Conservation (phyloP, 2,113 vertebrate genomes). For the Syngnathus typhle region DNA sequence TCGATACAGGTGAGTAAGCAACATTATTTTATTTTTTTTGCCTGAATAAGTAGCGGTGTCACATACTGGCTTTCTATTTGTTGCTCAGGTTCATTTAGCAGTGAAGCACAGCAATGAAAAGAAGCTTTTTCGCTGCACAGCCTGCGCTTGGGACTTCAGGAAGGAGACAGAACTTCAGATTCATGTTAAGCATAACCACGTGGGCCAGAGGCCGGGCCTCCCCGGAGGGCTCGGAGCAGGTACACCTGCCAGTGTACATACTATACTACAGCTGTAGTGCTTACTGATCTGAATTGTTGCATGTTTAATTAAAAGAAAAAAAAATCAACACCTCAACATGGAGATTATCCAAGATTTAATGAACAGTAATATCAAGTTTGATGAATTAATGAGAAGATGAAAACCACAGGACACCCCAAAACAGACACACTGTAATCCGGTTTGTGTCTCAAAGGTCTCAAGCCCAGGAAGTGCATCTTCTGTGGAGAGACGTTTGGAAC, state of each 20-base stretch:
- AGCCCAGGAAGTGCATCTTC: conserved; percentile 85
- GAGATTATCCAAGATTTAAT: no score
- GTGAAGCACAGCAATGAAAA: conserved; percentile 98
- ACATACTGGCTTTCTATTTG: background rate
- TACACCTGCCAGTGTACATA: conserved; percentile 34
- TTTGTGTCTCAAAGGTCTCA: conserved; percentile 42
- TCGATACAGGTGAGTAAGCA: conserved; percentile 71
- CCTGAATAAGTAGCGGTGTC: background rate
- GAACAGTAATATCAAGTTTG: background rate
- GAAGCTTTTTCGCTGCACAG: conserved; percentile 94
- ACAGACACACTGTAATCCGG: background rate
- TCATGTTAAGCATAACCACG: conserved; percentile 94
- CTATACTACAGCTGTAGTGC: no score
- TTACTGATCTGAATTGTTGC: no score
- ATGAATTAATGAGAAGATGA: background rate
- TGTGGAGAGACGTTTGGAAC: conserved; percentile 94
- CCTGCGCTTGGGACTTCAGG: conserved; percentile 98
- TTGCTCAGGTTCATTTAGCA: conserved; percentile 86
- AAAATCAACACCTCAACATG: no score
- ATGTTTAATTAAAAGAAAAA: no score
- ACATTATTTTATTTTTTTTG: background rate
- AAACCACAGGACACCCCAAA: background rate
- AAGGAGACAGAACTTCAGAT: conserved; percentile 92
- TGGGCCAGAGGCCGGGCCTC: conserved; percentile 76
- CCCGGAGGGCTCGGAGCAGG: conserved; percentile 64